phyloP scores from a whole-genome alignment of 2,797 vertebrate species.

The Pangasius larnaudii region DNA sequence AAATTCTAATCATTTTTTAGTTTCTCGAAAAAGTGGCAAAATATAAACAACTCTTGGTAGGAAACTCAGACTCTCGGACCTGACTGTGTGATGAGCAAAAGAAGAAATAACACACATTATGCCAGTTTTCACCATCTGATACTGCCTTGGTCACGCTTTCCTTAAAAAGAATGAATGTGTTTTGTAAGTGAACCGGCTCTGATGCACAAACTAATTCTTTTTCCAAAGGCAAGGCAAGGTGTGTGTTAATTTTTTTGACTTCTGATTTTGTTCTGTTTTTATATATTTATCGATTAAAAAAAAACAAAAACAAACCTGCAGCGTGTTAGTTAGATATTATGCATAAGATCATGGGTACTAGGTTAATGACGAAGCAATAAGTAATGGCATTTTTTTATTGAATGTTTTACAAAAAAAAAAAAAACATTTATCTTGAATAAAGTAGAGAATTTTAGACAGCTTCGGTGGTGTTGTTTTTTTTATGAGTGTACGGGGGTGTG shows the following conservation, averaged over 20 bases:
- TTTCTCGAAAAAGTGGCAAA: not conserved
- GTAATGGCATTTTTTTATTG: conserved; percentile 80
- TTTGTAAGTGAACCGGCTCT: conserved; percentile 57
- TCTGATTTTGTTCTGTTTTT: conserved; percentile 65
- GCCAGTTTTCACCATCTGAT: conserved; percentile 68
- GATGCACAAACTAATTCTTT: conserved; percentile 31
- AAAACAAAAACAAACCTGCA: conserved; percentile 64
- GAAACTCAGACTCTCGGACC: conserved; percentile 25
- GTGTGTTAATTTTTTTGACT: conserved; percentile 63
- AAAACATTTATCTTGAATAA: conserved; percentile 80
- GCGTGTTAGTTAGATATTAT: conserved; percentile 70
- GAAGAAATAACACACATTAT: conserved; percentile 61
- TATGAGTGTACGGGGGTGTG: conserved; percentile 15
- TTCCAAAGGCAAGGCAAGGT: conserved; percentile 63
- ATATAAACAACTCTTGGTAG: not conserved
- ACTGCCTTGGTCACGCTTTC: conserved; percentile 81
- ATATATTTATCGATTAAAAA: conserved; percentile 71
- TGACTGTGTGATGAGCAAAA: conserved; percentile 28
- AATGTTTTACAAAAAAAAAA: conserved; percentile 78
- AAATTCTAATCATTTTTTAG: no score
- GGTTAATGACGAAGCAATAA: conserved; percentile 82
- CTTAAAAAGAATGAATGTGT: conserved; percentile 78
- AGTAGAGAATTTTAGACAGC: conserved; percentile 81
- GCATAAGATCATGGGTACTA: conserved; percentile 77
- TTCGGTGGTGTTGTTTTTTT: conserved; percentile 53